Percentiles rank a stretch among this genome's conserved stretches.
Evolutionary conservation across 2,797 vertebrate species (phyloP).

Genomic region (Eospalax fontanierii): DNA sequence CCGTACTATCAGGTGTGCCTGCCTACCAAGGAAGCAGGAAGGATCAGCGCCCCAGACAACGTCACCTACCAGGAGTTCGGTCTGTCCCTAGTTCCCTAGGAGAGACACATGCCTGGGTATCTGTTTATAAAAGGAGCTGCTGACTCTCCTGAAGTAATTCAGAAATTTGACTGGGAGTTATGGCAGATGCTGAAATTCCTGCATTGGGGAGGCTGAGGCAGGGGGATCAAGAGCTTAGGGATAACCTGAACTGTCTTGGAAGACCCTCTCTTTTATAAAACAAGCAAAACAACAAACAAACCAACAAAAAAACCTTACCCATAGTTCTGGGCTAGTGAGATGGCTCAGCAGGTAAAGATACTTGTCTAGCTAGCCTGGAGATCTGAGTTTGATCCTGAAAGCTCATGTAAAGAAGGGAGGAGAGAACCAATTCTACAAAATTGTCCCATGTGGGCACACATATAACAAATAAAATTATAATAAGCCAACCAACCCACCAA

Average conservation of each 20-base stretch:
- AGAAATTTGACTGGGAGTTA: neutral
- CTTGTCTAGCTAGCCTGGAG: neutral
- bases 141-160: neutral
- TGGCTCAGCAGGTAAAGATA: neutral
- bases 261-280: neutral
- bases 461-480: neutral
- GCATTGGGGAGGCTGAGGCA: neutral
- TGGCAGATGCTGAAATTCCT: neutral
- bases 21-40: fast-evolving
- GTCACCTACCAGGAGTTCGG: neutral
- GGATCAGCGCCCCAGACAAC: neutral
- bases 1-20: fast-evolving
- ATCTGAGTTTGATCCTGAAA: neutral
- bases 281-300: neutral
- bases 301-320: too few species aligned
- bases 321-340: neutral
- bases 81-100: neutral
- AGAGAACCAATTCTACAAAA: neutral
- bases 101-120: neutral
- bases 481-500: neutral
- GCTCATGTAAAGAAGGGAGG: neutral
- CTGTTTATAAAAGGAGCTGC: neutral
- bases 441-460: neutral
- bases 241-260: neutral
- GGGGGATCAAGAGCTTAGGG: neutral